A percentile compares a stretch with the other conserved stretches of the same genome.
Evolutionary conservation across 2,888 invertebrate genomes (phyloP).

Genomic region (Adineta ricciae): DNA sequence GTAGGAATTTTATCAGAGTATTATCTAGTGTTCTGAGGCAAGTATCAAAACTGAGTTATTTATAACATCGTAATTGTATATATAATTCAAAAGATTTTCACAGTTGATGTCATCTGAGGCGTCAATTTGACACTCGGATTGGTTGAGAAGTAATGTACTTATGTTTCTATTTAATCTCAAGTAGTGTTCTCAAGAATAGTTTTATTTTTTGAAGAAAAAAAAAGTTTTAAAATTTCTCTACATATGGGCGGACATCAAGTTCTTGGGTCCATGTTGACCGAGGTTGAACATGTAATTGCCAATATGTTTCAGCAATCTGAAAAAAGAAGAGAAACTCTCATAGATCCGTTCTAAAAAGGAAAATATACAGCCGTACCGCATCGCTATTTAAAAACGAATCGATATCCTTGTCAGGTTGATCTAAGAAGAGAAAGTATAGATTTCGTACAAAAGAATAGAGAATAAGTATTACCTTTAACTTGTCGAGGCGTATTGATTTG

Average conservation of each 20-base stretch:
- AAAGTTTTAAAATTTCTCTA: background rate
- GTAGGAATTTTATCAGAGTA: too few species aligned
- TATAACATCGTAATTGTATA: too few species aligned
- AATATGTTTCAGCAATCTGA: background rate
- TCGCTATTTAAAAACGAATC: background rate
- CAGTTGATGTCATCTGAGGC: too few species aligned
- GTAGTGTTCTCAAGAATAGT: too few species aligned
- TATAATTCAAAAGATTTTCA: too few species aligned
- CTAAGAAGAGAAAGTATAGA: background rate
- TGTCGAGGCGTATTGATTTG: background rate
- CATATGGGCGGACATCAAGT: background rate
- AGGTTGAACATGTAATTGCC: slow-evolving; percentile 12
- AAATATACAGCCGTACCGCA: background rate
- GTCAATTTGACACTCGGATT: too few species aligned
- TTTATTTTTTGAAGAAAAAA: background rate
- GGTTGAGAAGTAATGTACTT: too few species aligned
- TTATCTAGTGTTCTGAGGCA: too few species aligned
- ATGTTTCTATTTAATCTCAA: too few species aligned
- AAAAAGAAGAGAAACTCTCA: background rate
- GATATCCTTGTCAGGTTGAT: background rate
- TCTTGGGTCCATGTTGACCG: background rate
- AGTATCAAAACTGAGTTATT: too few species aligned
- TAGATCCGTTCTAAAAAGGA: background rate
- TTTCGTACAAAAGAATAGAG: background rate
- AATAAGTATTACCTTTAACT: background rate